Evolutionary conservation across 2,888 invertebrate species (phyloP).

Genomic region (Cremastinae sp.): DNA sequence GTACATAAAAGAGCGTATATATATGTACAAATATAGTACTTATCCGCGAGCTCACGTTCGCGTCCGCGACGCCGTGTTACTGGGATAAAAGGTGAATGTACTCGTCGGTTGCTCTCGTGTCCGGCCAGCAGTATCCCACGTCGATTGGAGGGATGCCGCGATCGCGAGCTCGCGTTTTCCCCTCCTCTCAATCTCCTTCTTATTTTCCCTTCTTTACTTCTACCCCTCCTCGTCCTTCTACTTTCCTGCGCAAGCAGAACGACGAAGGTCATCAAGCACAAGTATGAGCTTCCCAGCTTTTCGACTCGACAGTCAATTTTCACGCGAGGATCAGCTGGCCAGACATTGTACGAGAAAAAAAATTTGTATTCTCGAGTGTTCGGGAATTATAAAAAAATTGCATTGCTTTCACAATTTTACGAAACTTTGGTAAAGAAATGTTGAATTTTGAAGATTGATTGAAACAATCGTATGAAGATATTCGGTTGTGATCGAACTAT

Average conservation of each 20-base stretch:
- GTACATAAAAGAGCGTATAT: conserved; percentile 45
- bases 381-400: no score
- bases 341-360: no score
- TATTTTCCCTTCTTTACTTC: conserved; percentile 55
- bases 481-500: no score
- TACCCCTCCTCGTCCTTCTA: conserved; percentile 54
- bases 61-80: conserved; percentile 78
- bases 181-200: conserved; percentile 2
- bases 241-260: conserved; percentile 40
- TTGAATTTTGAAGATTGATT: no score
- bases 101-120: conserved; percentile 72
- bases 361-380: no score
- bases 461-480: no score
- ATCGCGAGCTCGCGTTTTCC: conserved; percentile 59
- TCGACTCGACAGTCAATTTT: no score
- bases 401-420: no score
- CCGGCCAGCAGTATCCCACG: conserved; percentile 73
- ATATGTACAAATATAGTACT: conserved; percentile 46
- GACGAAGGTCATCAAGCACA: conserved; percentile 62
- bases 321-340: no score
- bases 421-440: no score
- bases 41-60: conserved; percentile 54
- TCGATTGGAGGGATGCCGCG: conserved; percentile 73
- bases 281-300: conserved; percentile 25
- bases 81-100: conserved; percentile 80